Evolutionary conservation across 2,113 vertebrate genomes (phyloP).

Genomic region (Helogale parvula): DNA sequence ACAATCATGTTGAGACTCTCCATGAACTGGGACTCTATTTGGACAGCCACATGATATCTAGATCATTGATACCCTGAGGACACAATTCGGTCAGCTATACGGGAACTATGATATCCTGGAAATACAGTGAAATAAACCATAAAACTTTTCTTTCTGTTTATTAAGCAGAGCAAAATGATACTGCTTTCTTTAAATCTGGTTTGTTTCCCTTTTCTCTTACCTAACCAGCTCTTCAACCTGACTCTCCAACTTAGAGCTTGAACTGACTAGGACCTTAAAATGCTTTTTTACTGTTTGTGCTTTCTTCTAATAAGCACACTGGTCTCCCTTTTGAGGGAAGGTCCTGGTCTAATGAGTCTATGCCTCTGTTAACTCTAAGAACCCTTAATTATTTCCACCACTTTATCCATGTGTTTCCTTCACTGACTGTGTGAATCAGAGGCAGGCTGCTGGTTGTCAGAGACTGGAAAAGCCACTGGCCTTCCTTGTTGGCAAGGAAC

Average conservation of each 20-base stretch:
- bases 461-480: slow-evolving; percentile 56
- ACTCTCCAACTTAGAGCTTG: slow-evolving; percentile 13
- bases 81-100: slow-evolving; percentile 14
- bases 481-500: slow-evolving; percentile 67
- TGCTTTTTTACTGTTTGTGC: slow-evolving; percentile 47
- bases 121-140: slow-evolving; percentile 39
- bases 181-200: slow-evolving; percentile 29
- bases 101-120: neutral
- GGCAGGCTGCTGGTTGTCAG: slow-evolving; percentile 66
- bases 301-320: slow-evolving; percentile 69
- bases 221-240: slow-evolving; percentile 54
- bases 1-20: neutral
- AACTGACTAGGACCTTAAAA: slow-evolving; percentile 61
- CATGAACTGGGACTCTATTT: neutral
- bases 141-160: slow-evolving; percentile 13
- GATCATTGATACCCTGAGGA: neutral
- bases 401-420: slow-evolving; percentile 72
- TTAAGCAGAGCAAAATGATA: slow-evolving; percentile 50
- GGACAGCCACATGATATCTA: neutral
- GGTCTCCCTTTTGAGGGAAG: slow-evolving; percentile 63
- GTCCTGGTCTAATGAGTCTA: slow-evolving; percentile 56
- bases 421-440: slow-evolving; percentile 54
- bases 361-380: slow-evolving; percentile 72
- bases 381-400: slow-evolving; percentile 77
- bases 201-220: slow-evolving; percentile 31